A percentile compares a stretch with the other conserved stretches of the same genome.
Evolutionary conservation across 2,113 vertebrate genomes (phyloP).

Genomic region (Sakesphorus luctuosus): DNA sequence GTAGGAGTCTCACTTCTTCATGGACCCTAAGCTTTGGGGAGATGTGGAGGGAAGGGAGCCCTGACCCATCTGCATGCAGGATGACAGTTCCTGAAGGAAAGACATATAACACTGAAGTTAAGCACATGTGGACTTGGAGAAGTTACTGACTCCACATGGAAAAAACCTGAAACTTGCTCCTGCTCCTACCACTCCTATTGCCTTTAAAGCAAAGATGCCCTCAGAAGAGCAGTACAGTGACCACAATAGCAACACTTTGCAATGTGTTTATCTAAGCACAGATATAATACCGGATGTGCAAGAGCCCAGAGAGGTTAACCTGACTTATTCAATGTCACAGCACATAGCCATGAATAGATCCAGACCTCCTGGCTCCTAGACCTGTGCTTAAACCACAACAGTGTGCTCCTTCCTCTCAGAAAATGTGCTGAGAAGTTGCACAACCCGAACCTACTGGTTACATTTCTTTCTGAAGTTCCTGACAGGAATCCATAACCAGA

Average conservation of each 20-base stretch:
- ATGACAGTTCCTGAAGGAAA: neutral
- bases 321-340: neutral
- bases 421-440: conserved; percentile 46
- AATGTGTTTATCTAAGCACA: neutral
- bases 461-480: neutral
- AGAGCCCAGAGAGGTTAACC: neutral
- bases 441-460: conserved; percentile 6
- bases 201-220: neutral
- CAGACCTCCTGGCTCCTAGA: conserved; percentile 55
- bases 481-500: conserved; percentile 34
- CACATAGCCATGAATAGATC: neutral
- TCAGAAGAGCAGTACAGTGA: neutral
- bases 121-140: neutral
- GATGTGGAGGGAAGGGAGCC: neutral
- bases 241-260: neutral
- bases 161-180: neutral
- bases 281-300: neutral
- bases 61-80: neutral
- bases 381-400: neutral
- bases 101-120: neutral
- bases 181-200: neutral
- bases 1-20: neutral
- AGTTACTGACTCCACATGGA: neutral
- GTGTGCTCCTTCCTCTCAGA: neutral
- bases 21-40: neutral